Evolutionary conservation across 2,113 vertebrate species (phyloP).

Genomic region (Eulemur rufifrons): DNA sequence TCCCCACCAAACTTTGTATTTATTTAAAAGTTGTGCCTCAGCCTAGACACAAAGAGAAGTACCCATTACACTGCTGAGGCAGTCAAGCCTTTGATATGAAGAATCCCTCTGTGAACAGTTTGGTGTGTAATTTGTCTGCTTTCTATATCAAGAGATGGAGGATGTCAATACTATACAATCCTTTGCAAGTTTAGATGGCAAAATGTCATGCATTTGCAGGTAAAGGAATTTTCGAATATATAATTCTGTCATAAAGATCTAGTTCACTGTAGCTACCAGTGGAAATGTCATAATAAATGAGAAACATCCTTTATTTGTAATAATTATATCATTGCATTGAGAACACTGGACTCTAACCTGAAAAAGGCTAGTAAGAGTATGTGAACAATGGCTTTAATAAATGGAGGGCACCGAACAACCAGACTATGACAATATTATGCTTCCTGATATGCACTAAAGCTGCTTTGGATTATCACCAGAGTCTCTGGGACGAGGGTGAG

Average conservation of each 20-base stretch:
- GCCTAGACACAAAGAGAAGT: not conserved
- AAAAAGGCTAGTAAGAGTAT: not conserved
- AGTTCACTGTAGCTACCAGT: not conserved
- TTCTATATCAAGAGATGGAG: not conserved
- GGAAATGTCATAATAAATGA: not conserved
- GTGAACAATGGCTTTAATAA: not conserved
- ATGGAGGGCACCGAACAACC: not conserved
- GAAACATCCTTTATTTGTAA: not conserved
- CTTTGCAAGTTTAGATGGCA: not conserved
- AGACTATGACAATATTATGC: not conserved
- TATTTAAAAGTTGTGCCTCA: not conserved
- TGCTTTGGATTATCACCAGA: not conserved
- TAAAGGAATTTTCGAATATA: not conserved
- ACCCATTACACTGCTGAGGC: rapidly evolving
- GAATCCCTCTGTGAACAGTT: not conserved
- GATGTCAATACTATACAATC: not conserved
- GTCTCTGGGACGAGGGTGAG: not conserved
- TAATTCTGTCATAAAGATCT: not conserved
- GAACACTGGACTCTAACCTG: not conserved
- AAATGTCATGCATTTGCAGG: not conserved
- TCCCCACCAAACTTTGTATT: not conserved
- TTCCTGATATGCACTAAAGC: not conserved
- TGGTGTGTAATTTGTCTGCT: not conserved
- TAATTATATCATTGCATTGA: not conserved
- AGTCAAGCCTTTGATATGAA: not conserved